phyloP scores from a whole-genome alignment of 2,797 vertebrate species.

The Spondyliosoma cantharus region DNA sequence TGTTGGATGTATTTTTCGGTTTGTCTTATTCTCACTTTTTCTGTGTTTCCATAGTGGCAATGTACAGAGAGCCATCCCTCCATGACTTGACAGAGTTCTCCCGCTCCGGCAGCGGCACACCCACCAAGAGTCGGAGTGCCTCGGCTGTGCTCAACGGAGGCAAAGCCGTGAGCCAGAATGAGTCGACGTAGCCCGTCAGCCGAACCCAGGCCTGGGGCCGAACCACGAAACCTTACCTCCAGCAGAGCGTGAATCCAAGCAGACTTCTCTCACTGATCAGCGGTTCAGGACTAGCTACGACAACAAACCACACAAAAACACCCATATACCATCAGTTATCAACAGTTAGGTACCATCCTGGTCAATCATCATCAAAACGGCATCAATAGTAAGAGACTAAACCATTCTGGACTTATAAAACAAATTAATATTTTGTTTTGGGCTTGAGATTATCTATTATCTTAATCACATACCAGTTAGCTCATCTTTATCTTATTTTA shows the following conservation, averaged over 20 bases:
- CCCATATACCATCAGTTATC: constrained; percentile 57
- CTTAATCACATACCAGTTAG: constrained; percentile 80
- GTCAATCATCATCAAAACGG: constrained; percentile 56
- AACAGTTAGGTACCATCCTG: constrained; percentile 53
- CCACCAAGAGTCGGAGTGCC: constrained; percentile 98
- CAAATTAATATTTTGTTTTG: constrained; percentile 45
- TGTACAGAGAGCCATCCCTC: constrained; percentile 99
- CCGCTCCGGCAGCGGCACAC: constrained; percentile 96
- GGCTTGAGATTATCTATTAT: constrained; percentile 64
- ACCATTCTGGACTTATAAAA: constrained; percentile 61
- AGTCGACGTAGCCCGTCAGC: constrained; percentile 95
- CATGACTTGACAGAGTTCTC: constrained; percentile 99
- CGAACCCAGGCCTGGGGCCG: constrained; percentile 82
- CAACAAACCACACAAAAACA: constrained; percentile 69
- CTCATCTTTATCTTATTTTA: constrained; percentile 80
- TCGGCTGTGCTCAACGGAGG: constrained; percentile 97
- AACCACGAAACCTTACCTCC: constrained; percentile 90
- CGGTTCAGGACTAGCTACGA: constrained; percentile 85
- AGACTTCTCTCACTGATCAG: constrained; percentile 88
- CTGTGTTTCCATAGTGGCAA: constrained; percentile 90
- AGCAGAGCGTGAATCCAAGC: constrained; percentile 94
- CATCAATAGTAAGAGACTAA: constrained; percentile 55
- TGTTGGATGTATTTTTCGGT: background rate
- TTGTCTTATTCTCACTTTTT: constrained; percentile 28
- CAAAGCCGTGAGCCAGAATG: constrained; percentile 98